A percentile compares a stretch with the other conserved stretches of the same genome.
Conservation (phyloP, 2,113 vertebrate genomes). For the Pavo muticus region DNA sequence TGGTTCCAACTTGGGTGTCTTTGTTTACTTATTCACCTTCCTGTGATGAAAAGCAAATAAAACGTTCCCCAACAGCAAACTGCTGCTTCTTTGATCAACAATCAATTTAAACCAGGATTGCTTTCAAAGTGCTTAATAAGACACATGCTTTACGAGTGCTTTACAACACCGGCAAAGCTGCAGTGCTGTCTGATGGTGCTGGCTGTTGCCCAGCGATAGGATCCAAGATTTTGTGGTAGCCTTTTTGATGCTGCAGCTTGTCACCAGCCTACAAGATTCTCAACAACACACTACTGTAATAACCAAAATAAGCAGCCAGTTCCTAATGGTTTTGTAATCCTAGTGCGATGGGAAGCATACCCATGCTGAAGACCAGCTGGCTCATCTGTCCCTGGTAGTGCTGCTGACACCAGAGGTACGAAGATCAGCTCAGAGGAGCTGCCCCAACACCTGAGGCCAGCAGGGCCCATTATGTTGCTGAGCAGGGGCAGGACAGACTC, state of each 20-base stretch:
- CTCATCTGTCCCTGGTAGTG: not conserved
- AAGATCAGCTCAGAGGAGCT: not conserved
- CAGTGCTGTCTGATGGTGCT: not conserved
- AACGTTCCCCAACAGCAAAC: not conserved
- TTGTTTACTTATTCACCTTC: conserved; percentile 43
- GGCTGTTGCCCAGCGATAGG: not conserved
- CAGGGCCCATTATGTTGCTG: not conserved
- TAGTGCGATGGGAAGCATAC: not conserved
- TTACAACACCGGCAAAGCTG: not conserved
- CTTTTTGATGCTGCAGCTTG: not conserved
- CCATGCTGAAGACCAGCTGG: not conserved
- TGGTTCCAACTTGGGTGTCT: conserved; percentile 24
- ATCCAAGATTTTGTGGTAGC: not conserved
- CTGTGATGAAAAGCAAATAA: conserved; percentile 14
- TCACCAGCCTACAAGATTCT: not conserved
- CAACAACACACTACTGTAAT: not conserved
- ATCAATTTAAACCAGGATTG: conserved; percentile 21
- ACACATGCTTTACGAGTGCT: not conserved
- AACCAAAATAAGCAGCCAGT: conserved; percentile 21
- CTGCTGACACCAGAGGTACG: not conserved
- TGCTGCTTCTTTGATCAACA: not conserved
- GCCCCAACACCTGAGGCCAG: not conserved
- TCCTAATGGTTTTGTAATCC: not conserved
- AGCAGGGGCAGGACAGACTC: not conserved
- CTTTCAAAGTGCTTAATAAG: conserved; percentile 26